Percentiles rank a stretch among this genome's conserved stretches.
These are phyloP conservation scores for Timandra comae DNA, from an alignment of 2,888 invertebrate species.

Conservation along the genomic window DNA sequence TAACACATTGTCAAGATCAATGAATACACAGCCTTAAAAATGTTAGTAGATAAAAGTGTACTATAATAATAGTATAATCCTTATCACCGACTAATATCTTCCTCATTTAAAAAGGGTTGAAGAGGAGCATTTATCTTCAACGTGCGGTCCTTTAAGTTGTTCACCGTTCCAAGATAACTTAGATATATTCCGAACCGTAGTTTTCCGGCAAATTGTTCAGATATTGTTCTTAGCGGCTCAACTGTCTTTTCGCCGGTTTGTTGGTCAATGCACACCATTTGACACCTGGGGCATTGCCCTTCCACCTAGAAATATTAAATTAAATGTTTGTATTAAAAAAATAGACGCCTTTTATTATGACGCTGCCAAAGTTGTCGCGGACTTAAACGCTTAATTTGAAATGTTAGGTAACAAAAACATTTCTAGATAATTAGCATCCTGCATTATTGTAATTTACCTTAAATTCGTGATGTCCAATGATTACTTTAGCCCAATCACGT, in stretches of 20 bases:
- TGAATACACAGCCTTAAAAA: no score
- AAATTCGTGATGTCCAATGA: conserved; percentile 80
- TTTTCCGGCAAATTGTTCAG: conserved; percentile 84
- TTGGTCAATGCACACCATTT: conserved; percentile 97
- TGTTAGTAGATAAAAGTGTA: no score
- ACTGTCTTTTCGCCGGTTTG: conserved; percentile 85
- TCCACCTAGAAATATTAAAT: conserved; percentile 79
- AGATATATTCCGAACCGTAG: conserved; percentile 89
- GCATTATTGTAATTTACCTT: conserved; percentile 77
- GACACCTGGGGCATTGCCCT: conserved; percentile 91
- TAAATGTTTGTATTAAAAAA: no score
- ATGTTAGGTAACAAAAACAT: no score
- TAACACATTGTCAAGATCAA: no score
- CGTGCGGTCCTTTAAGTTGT: conserved; percentile 37
- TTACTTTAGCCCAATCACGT: conserved; percentile 80
- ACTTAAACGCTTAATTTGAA: no score
- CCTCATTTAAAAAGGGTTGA: conserved; percentile 39
- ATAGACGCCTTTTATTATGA: no score
- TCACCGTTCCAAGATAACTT: conserved; percentile 53
- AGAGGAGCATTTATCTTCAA: conserved; percentile 38
- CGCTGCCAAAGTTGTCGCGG: no score
- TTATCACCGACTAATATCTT: conserved; percentile 47
- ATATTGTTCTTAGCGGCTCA: conserved; percentile 86
- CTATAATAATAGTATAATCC: background rate
- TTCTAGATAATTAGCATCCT: no score